phyloP scores from a whole-genome alignment of 37 sponge, comb jelly and placozoan species.

The Geodia barretti region DNA sequence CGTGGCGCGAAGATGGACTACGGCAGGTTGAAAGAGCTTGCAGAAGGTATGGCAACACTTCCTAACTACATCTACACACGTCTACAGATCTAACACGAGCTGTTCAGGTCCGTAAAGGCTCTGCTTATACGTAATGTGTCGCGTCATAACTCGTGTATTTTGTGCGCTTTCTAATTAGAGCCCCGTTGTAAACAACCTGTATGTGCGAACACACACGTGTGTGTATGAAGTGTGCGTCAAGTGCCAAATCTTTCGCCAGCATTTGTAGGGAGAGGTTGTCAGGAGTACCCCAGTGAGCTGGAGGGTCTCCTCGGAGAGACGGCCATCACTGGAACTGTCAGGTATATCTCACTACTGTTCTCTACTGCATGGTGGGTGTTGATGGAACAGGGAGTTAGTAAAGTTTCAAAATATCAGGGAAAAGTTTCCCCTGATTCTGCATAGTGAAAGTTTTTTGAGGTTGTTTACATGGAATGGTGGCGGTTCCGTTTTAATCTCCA shows the following conservation, averaged over 20 bases:
- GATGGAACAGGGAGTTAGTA: too few relatives aligned
- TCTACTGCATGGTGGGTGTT: too few relatives aligned
- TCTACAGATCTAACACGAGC: neutral
- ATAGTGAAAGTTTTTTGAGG: too few relatives aligned
- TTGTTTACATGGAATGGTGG: too few relatives aligned
- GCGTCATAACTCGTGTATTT: neutral
- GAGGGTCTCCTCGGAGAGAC: conserved; percentile 49
- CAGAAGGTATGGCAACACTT: conserved; percentile 36
- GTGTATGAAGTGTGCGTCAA: neutral
- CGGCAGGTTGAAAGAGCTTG: conserved; percentile 33
- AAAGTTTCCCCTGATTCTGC: too few relatives aligned
- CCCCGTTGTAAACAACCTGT: neutral
- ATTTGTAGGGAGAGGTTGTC: conserved; percentile 14
- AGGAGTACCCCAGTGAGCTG: conserved; percentile 39
- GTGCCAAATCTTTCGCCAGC: neutral
- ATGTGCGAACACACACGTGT: neutral
- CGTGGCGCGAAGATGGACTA: conserved; percentile 64
- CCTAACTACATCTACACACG: neutral
- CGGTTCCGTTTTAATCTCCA: too few relatives aligned
- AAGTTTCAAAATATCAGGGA: too few relatives aligned
- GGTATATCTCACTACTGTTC: too few relatives aligned
- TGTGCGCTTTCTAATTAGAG: conserved; percentile 58
- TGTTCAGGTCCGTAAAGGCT: neutral
- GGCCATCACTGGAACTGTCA: conserved; percentile 54
- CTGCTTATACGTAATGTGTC: neutral